Conservation (phyloP, 2,113 vertebrate species). For the Petrocephalus microphthalmus region DNA sequence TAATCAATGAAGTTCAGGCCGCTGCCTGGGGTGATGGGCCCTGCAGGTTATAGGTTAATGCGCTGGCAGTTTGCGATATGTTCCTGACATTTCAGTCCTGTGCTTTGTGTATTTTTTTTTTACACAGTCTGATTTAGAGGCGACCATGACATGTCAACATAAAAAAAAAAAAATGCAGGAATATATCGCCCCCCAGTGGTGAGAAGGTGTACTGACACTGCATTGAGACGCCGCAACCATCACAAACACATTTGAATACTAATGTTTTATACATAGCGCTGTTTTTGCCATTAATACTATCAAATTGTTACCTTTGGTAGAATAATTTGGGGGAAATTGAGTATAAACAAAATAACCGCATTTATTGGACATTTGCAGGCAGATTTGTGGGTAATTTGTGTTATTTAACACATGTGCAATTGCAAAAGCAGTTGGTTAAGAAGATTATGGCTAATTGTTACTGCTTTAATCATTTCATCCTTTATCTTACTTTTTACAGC, state of each 20-base stretch:
- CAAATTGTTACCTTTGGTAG: not conserved
- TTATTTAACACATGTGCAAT: not conserved
- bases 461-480: not conserved
- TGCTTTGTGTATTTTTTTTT: constrained; percentile 52
- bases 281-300: not conserved
- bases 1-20: constrained; percentile 54
- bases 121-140: constrained; percentile 60
- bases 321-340: not conserved
- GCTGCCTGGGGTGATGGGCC: constrained; percentile 42
- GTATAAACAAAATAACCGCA: not conserved
- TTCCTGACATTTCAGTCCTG: constrained; percentile 68
- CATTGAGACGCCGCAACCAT: not conserved
- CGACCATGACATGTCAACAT: constrained; percentile 28
- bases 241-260: not conserved
- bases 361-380: not conserved
- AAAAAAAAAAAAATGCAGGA: constrained; percentile 34
- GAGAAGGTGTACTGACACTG: constrained; percentile 13
- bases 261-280: not conserved
- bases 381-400: not conserved
- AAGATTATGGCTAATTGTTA: not conserved
- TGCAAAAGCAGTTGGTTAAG: not conserved
- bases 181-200: constrained; percentile 63
- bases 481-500: not conserved
- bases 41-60: constrained; percentile 65
- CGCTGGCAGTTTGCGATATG: constrained; percentile 69